phyloP scores from a whole-genome alignment of 2,888 invertebrate genomes.

The Melipona bicolor region DNA sequence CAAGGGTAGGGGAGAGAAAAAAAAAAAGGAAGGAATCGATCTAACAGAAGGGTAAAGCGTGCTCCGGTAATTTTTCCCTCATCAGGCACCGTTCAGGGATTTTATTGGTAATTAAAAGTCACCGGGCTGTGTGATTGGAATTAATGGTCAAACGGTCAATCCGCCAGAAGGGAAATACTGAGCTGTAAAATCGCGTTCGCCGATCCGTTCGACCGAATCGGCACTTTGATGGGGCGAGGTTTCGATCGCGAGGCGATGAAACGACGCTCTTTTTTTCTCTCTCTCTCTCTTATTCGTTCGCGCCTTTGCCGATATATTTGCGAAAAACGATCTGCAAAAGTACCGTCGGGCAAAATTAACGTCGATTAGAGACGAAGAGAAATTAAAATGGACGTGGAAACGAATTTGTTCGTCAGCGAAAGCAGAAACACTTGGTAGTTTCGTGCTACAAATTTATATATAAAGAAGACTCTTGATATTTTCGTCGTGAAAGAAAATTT shows the following conservation, averaged over 20 bases:
- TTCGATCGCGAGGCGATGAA: constrained; percentile 37
- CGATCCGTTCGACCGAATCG: constrained; percentile 40
- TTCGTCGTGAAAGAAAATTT: constrained; percentile 68
- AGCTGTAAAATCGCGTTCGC: constrained; percentile 64
- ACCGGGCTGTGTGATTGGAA: constrained; percentile 82
- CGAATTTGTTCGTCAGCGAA: neutral
- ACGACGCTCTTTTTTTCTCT: constrained; percentile 24
- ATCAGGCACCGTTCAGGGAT: constrained; percentile 76
- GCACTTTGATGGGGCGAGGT: constrained; percentile 32
- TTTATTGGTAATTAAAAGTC: constrained; percentile 84
- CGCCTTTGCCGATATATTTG: neutral
- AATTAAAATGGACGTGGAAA: too few species aligned
- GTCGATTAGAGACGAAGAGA: too few species aligned
- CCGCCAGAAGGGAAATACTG: constrained; percentile 71
- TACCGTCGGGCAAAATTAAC: neutral
- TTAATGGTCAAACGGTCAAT: constrained; percentile 83
- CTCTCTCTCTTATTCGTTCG: neutral
- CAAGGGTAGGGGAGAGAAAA: neutral
- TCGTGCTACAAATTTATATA: neutral
- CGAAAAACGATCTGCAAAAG: neutral
- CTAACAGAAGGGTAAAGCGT: constrained; percentile 59
- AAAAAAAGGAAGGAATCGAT: constrained; percentile 57
- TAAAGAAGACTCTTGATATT: neutral
- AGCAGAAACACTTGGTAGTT: too few species aligned
- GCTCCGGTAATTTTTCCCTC: constrained; percentile 77